phyloP scores from a whole-genome alignment of 2,888 invertebrate genomes.

The Dicycla oo region DNA sequence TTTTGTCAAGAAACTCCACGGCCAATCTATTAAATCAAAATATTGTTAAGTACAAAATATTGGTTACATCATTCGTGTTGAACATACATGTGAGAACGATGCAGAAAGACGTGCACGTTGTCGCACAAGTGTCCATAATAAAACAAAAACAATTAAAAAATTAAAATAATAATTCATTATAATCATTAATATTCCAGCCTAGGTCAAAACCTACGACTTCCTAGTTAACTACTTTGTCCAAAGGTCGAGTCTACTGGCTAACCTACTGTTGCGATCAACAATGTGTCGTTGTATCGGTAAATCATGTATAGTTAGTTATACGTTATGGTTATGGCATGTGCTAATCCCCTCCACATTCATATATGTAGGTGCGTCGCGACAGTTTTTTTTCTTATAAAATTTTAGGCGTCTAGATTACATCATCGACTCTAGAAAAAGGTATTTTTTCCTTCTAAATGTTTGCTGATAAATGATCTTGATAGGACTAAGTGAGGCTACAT shows the following conservation, averaged over 20 bases:
- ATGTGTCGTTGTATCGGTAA: conserved; percentile 31
- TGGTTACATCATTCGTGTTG: too few species aligned
- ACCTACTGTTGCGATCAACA: conserved; percentile 13
- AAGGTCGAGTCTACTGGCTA: conserved; percentile 4
- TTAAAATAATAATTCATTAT: too few species aligned
- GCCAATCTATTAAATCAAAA: too few species aligned
- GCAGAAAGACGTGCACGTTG: too few species aligned
- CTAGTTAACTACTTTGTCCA: neutral
- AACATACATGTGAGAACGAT: too few species aligned
- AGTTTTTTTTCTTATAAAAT: conserved; percentile 27
- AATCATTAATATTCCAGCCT: too few species aligned
- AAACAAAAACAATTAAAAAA: too few species aligned
- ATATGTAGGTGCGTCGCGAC: conserved; percentile 32
- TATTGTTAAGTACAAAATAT: too few species aligned
- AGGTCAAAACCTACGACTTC: neutral
- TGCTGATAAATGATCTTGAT: neutral
- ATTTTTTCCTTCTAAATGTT: neutral
- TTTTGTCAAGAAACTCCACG: too few species aligned
- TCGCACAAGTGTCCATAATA: too few species aligned
- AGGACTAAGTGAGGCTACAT: neutral
- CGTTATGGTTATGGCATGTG: conserved; percentile 34
- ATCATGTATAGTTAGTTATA: conserved; percentile 30
- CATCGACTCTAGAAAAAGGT: neutral
- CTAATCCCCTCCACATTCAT: conserved; percentile 21
- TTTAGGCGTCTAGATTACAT: conserved; percentile 11